Evolutionary conservation across 2,888 invertebrate species (phyloP), one percentile per base, ranked within the genome.

Genomic region (Lithosia quadra): DNA sequence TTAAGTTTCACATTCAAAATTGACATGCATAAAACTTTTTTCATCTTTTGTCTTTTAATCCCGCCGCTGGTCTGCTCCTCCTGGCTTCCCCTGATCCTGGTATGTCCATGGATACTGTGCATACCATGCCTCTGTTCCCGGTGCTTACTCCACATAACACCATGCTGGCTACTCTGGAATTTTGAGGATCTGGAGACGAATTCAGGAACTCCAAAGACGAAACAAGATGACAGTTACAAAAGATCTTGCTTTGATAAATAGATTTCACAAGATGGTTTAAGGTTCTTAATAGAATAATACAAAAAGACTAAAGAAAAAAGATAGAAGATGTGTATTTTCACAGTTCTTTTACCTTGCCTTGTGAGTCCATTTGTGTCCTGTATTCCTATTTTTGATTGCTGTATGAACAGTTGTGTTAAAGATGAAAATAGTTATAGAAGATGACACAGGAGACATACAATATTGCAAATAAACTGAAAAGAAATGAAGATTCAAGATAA

Each of bases 351-450:
- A 0, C 63, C 63, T 15, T 34, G 33, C 18, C 21, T 63, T 7
- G 55, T 63, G 0, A 55, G 63, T 55, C 63, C 63, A 1, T 63
- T 63, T 8, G 63, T 63, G 3, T 63, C 63, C 15, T 63, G 63
- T 55, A 34, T 33, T 18, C 63, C 63, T 3, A 21, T 63, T 5
- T 63, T 18, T 10, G 63, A 63, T 53, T 55, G 34, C 13, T 63
- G 63, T 34, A 63, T 63, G 63, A 55, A 55, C 1, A 18, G 15
- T 4, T 63, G 34, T 2, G 34, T 63, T 7, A 4, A 22, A 0
- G 34, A 22, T 0, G 63, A 63, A 18, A n/a, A 49, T 7, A 34
- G 34, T 9, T 34, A 34, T 9, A n/a, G 18, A 43, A n/a, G n/a
- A n/a, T n/a, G n/a, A n/a, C n/a, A n/a, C n/a, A n/a, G n/a, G n/a